Percentiles rank a stretch among this genome's conserved stretches.
phyloP scores from a whole-genome alignment of 1,140 invertebrate genomes.

The Pantala flavescens region DNA sequence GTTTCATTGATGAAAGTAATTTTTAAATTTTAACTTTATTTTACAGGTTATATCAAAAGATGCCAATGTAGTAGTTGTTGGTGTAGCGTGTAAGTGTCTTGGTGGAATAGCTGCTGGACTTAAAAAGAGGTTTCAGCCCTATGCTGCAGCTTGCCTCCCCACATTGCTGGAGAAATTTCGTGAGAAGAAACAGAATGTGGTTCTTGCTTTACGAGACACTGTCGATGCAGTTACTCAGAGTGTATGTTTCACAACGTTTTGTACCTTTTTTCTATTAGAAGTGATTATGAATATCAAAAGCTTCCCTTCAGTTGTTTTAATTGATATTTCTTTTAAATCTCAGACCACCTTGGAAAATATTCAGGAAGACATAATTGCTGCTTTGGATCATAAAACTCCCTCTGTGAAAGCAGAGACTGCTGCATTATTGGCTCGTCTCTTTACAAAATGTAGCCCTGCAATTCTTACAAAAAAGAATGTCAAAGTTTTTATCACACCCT shows the following conservation, averaged over 20 bases:
- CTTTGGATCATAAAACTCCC: conserved; percentile 91
- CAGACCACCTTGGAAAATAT: conserved; percentile 79
- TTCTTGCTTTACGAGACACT: conserved; percentile 74
- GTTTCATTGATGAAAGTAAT: too few relatives aligned
- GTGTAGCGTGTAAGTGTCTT: conserved; percentile 75
- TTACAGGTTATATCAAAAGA: conserved; percentile 78
- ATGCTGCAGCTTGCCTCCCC: conserved; percentile 68
- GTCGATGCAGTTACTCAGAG: conserved; percentile 79
- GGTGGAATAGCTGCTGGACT: conserved; percentile 73
- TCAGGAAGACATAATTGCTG: conserved; percentile 70
- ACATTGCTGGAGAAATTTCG: conserved; percentile 91
- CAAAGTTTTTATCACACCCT: conserved; percentile 66
- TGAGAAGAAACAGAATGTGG: conserved; percentile 91
- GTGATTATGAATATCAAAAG: too few relatives aligned
- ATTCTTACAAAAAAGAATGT: conserved; percentile 86
- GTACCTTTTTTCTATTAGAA: neutral
- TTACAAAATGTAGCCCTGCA: conserved; percentile 65
- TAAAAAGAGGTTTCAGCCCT: conserved; percentile 76
- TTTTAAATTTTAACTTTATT: conserved; percentile 15
- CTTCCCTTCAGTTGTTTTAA: too few relatives aligned
- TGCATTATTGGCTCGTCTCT: conserved; percentile 73
- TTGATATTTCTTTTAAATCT: too few relatives aligned
- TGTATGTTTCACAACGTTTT: conserved; percentile 43
- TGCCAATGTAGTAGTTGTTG: conserved; percentile 87
- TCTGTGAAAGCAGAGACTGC: conserved; percentile 86